phyloP scores from a whole-genome alignment of 2,113 vertebrate species.

The Hylia prasina region DNA sequence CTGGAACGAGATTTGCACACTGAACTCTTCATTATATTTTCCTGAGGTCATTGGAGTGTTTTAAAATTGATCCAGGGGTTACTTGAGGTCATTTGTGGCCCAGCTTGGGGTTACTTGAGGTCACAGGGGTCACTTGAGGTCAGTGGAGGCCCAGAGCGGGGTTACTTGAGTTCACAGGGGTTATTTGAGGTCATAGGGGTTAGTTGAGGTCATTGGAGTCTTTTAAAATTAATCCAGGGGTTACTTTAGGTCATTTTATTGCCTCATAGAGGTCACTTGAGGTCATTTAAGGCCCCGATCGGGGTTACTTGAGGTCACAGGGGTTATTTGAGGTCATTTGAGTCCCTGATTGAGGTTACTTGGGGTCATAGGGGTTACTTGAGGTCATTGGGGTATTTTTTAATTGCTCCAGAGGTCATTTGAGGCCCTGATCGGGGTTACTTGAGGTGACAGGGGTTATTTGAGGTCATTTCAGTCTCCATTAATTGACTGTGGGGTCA shows the following conservation, averaged over 20 bases:
- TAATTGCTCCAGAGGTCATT: too few species aligned
- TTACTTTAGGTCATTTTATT: not conserved
- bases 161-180: not conserved
- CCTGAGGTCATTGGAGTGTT: not conserved
- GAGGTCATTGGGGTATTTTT: not conserved
- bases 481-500: not conserved
- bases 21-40: not conserved
- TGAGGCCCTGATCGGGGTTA: too few species aligned
- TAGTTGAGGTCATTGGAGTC: not conserved
- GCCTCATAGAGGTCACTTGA: not conserved
- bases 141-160: not conserved
- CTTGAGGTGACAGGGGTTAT: not conserved
- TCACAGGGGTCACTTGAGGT: not conserved
- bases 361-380: not conserved
- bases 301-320: not conserved
- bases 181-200: not conserved
- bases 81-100: not conserved
- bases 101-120: not conserved
- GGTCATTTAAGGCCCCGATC: not conserved
- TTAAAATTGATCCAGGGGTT: too few species aligned
- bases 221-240: too few species aligned
- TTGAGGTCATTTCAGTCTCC: not conserved
- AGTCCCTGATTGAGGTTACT: too few species aligned
- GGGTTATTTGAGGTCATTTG: not conserved
- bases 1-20: not conserved